Base-by-base conservation (phyloP, 1,140 invertebrate genomes). In the Eriocheir sinensis region DNA sequence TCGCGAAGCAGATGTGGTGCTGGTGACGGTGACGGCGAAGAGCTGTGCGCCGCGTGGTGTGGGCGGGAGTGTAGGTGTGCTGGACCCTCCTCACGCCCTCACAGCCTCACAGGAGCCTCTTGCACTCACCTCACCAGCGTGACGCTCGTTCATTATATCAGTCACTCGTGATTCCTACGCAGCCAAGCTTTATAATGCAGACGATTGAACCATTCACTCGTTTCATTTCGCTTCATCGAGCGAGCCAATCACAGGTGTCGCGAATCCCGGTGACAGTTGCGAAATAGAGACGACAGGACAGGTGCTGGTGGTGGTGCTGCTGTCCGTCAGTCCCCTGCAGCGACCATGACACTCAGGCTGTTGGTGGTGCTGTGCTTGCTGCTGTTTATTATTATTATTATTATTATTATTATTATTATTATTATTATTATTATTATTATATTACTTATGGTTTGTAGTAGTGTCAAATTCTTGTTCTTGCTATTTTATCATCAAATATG, bases 1-100 rank as follows among this genome's bases (percentile, higher is more conserved):
- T 53, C 40, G 48, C 30, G 91, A 30, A 93, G 80, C 91, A 93
- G 91, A 27, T 93, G 91, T 93, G 91, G 27, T 53, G 91, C 27
- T 53, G 40, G 12, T 40, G 36, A 4, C 32, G 91, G 80, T n/a
- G 32, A 30, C 44, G n/a, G 6, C 9, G 89, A 30, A 81, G 91
- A 40, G 60, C 90, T 6, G 17, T 27, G 40, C 40, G 40, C 15
- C 0, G 88, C 36, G 85, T 30, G 4, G n/a, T 41, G 34, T 86
- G 34, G 83, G 83, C 40, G 83, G 83, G 15, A 4, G 80, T 80
- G 40, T 92, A 80, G 36, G 21, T 81, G 89, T 90, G 60, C 60
- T 72, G 60, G 60, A 72, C 60, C 60, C 60, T n/a, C n/a, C n/a
- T n/a, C n/a, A n/a, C 60, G 60, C 60, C n/a, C 60, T 72, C 1